These are phyloP conservation scores for Marasmarcha lunaedactyla DNA, from an alignment of 2,888 invertebrate genomes.

Conservation along the genomic window DNA sequence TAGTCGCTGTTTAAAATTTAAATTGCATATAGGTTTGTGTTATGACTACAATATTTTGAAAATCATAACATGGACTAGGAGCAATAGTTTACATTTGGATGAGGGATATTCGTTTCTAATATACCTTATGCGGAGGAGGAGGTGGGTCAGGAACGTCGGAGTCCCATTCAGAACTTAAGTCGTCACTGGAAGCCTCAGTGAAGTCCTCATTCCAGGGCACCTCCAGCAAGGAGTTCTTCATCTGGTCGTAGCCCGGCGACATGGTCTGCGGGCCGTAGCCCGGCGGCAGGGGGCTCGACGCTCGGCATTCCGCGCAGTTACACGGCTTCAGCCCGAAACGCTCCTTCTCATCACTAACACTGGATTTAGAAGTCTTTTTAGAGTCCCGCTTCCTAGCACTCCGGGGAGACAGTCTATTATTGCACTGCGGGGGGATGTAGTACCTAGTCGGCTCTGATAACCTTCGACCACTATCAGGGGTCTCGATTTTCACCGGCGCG, in stretches of 20 bases:
- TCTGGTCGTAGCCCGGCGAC: conserved; percentile 81
- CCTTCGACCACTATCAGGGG: conserved; percentile 48
- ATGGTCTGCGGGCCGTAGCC: conserved; percentile 55
- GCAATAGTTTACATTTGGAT: too few species aligned
- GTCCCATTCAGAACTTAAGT: conserved; percentile 93
- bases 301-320: conserved; percentile 59
- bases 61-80: too few species aligned
- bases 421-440: conserved; percentile 61
- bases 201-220: conserved; percentile 84
- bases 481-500: conserved; percentile 57
- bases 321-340: conserved; percentile 48
- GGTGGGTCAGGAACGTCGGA: conserved; percentile 78
- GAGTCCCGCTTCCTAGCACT: conserved; percentile 53
- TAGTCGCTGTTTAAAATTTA: too few species aligned
- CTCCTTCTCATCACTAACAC: conserved; percentile 33
- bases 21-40: too few species aligned
- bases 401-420: conserved; percentile 52
- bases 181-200: conserved; percentile 91
- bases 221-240: conserved; percentile 80
- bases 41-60: too few species aligned
- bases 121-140: conserved; percentile 49
- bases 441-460: conserved; percentile 51
- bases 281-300: conserved; percentile 64
- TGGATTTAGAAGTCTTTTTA: conserved; percentile 42
- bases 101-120: background rate